Percentiles rank a stretch among this genome's conserved stretches.
These are phyloP conservation scores for Meloidogyne exigua DNA, from an alignment of 1,140 invertebrate species.

Conservation along the genomic window DNA sequence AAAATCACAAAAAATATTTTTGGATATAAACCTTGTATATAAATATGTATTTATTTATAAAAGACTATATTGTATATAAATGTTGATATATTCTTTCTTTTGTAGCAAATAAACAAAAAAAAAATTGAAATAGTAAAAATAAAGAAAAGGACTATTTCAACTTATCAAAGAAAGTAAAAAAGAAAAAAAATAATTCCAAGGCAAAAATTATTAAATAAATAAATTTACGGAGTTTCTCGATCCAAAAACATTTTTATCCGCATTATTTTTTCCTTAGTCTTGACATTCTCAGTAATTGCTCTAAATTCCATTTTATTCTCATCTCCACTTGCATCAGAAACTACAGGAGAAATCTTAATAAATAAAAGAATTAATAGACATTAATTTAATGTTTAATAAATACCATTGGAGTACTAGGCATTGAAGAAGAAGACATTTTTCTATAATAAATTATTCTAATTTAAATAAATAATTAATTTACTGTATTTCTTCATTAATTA, in stretches of 20 bases:
- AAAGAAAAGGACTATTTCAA: neutral
- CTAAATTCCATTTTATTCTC: neutral
- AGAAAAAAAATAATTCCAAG: neutral
- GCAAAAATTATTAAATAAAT: neutral
- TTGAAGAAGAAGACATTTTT: neutral
- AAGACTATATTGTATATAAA: too few relatives aligned
- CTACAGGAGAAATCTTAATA: conserved; percentile 23
- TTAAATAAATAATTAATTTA: too few relatives aligned
- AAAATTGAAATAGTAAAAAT: neutral
- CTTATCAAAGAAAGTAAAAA: neutral
- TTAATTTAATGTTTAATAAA: neutral
- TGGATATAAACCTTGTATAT: too few relatives aligned
- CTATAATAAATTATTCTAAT: too few relatives aligned
- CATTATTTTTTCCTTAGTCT: neutral
- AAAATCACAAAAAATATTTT: too few relatives aligned
- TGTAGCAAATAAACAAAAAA: neutral
- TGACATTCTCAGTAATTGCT: neutral
- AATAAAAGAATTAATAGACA: neutral
- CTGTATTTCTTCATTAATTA: neutral
- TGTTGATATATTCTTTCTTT: neutral
- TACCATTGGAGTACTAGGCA: conserved; percentile 18
- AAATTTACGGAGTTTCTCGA: neutral
- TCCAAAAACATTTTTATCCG: neutral
- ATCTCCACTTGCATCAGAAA: conserved; percentile 14
- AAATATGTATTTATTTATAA: too few relatives aligned